These are phyloP conservation scores for Pseudeuparius sepicola DNA, from an alignment of 2,888 invertebrate species.

Conservation along the genomic window DNA sequence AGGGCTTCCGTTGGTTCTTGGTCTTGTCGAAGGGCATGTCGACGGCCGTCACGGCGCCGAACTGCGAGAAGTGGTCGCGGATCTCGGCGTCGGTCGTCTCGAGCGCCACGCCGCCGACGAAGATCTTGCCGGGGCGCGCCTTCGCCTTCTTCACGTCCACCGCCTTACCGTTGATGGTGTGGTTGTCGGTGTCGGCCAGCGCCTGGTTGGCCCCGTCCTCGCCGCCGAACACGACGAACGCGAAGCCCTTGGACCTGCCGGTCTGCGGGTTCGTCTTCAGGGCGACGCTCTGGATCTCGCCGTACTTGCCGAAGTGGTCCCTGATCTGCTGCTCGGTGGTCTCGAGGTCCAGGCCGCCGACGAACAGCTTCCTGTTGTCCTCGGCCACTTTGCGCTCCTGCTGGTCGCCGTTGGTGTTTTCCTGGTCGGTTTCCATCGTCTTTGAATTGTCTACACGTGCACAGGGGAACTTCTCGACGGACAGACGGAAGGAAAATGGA, in stretches of 20 bases:
- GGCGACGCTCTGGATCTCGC: conserved; percentile 20
- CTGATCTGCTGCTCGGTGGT: conserved; percentile 19
- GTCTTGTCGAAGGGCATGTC: conserved; percentile 23
- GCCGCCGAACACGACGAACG: conserved; percentile 18
- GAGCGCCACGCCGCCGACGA: conserved; percentile 21
- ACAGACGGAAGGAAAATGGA: no score
- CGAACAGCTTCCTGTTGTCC: conserved; percentile 21
- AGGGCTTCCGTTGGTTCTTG: conserved; percentile 20
- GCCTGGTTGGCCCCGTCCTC: conserved; percentile 19
- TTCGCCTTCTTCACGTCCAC: conserved; percentile 22
- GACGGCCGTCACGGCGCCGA: conserved; percentile 19
- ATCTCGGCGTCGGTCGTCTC: conserved; percentile 21
- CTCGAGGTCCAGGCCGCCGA: conserved; percentile 20
- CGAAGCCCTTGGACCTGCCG: conserved; percentile 22
- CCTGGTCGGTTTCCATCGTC: no score
- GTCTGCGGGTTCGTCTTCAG: conserved; percentile 21
- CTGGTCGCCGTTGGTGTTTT: no score
- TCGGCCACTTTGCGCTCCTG: no score
- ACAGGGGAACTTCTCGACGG: no score
- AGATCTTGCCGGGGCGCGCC: conserved; percentile 22
- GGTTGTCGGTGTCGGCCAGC: conserved; percentile 19
- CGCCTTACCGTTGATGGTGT: conserved; percentile 21
- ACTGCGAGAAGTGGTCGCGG: conserved; percentile 19
- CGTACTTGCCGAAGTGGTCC: conserved; percentile 20
- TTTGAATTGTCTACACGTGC: no score